These are phyloP conservation scores for Papilio elwesi DNA, from an alignment of 2,888 invertebrate genomes.

Conservation along the genomic window DNA sequence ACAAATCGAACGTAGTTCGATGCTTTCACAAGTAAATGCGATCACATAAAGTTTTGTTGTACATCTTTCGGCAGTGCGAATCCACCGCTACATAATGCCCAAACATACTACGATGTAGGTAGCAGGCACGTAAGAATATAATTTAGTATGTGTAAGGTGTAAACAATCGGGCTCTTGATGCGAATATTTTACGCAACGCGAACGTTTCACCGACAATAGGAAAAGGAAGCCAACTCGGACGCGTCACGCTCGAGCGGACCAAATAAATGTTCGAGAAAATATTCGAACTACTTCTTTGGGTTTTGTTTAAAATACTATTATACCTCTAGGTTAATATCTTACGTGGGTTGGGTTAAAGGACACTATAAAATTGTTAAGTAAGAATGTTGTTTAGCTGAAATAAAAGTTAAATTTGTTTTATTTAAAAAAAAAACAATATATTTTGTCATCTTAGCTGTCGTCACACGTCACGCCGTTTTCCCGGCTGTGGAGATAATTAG, in stretches of 20 bases:
- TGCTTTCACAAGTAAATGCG: no score
- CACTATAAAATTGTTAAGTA: no score
- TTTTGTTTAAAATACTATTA: background rate
- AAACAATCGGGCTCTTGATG: constrained; percentile 24
- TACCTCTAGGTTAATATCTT: background rate
- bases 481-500: no score
- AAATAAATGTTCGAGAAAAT: constrained; percentile 35
- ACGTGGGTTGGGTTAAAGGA: no score
- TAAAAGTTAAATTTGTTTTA: no score
- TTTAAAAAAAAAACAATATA: no score
- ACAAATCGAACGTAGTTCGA: no score
- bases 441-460: no score
- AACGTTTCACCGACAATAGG: constrained; percentile 75
- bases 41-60: no score
- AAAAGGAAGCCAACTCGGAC: constrained; percentile 73
- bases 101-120: background rate
- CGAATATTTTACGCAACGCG: constrained; percentile 65
- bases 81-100: background rate
- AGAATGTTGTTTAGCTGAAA: no score
- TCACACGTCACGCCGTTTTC: no score
- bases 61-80: no score
- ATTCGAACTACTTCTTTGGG: constrained; percentile 23
- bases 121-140: constrained; percentile 9
- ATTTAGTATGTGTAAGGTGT: constrained; percentile 28
- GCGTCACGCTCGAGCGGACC: constrained; percentile 60